Evolutionary conservation across 2,113 vertebrate species (phyloP), one percentile per base, ranked within the genome.

Genomic region (Pachyramphus minor): DNA sequence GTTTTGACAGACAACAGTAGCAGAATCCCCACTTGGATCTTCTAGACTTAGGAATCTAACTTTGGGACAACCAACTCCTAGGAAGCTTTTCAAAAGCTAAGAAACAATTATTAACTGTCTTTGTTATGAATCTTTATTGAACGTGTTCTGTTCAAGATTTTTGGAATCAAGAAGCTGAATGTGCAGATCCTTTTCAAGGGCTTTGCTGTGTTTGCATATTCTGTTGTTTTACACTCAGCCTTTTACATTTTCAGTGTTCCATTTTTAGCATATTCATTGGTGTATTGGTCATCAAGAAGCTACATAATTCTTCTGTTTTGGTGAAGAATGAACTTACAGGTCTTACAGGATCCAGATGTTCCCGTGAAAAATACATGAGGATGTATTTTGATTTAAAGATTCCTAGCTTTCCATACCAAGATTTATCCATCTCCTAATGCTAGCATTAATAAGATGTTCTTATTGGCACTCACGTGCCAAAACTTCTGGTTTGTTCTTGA

Each of bases 11-110:
- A n/a, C 84, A 83, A 55, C 44, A 62, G 69, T 77, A 74, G 12
- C 91, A 52, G 71, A 97, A 8, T 98, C 98, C 22, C 98, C 98
- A 8, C 96, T 98, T 74, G 96, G 95, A 6, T 97, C 97, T 84
- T 93, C 91, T 41, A 94, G 45, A 80, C 75, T 98, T 53, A 82
- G 63, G 86, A 97, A 95, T 74, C 71, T 98, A 85, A 97, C 87
- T 87, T 86, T 98, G 67, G 94, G 85, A 77, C 79, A 56, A 14
- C 25, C 91, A 25, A 37, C 18, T 44, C 95, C 95, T 28, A 98
- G 81, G 91, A 96, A 97, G 87, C 98, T 98, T 87, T 98, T 98
- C 73, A 94, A 96, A 89, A 71, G 33, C 28, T 89, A 47, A 73
- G 44, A 42, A 45, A 58, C 44, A 84, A 63, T 60, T 81, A 71